Evolutionary conservation across 2,888 invertebrate species (phyloP), one percentile per base, ranked within the genome.

Genomic region (Hypselothyrea guttata): DNA sequence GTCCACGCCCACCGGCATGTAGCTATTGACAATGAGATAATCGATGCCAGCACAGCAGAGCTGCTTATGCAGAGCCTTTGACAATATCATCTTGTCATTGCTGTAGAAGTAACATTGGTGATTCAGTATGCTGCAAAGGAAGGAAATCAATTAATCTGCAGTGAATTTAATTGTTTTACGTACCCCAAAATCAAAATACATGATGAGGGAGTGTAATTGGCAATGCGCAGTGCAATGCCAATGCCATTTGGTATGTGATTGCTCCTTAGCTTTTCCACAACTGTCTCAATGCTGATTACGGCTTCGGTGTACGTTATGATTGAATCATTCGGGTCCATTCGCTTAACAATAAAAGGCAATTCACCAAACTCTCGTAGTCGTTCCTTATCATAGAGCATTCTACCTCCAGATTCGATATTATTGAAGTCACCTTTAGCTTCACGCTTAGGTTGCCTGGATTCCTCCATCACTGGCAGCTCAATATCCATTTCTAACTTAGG

Each of bases 111-210:
- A 58, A 8, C 87, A 86, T 9, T 72, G 68, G 53, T 81, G 60
- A 51, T 87, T 87, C 2, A 87, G 75, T 28, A 88, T 84, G 2
- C 87, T 87, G 37, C 5, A 54, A 64, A 38, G 4, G 4, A 58
- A 38, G 31, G 30, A 34, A 13, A 22, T 31, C 15, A 46, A 22
- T 15, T 3, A 46, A 46, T 38, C 13, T 27, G 4, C 12, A 4
- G 9, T 15, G 2, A n/a, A 11, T 15, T 44, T 0, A 8, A 7
- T 0, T 35, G 41, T 37, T 34, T 8, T 7, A 61, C 73, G 54
- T 75, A 87, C 87, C 82, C 69, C 2, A 87, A 40, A n/a, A 86
- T 52, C 9, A 87, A 38, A 27, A 73, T 53, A 49, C 82, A 82
- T 1, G 75, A 63, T 3, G 81, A 70, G 1, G 85, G 75, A 1